Percentiles rank a stretch among this genome's conserved stretches.
These are phyloP conservation scores for Drosophila koepferae DNA, from an alignment of 2,888 invertebrate species.

Conservation along the genomic window DNA sequence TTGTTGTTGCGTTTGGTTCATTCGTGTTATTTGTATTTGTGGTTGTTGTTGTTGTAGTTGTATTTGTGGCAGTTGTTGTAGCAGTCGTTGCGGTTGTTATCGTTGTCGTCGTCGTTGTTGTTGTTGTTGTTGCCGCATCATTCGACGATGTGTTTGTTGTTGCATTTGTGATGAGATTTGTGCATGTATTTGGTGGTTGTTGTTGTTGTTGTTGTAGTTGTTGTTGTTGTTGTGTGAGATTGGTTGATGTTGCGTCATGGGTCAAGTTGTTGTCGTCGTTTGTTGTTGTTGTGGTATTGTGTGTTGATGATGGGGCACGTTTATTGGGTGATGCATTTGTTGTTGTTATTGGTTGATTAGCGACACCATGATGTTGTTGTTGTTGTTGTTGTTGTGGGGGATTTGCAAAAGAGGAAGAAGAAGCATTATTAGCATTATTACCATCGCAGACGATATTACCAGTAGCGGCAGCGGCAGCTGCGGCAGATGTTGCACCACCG, in stretches of 20 bases:
- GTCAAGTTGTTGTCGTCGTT: constrained; percentile 75
- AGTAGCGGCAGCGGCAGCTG: constrained; percentile 83
- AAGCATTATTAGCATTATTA: constrained; percentile 87
- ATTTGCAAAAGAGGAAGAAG: constrained; percentile 88
- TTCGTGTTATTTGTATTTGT: constrained; percentile 63
- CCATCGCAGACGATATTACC: constrained; percentile 86
- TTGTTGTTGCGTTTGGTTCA: constrained; percentile 76
- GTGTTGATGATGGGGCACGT: constrained; percentile 79
- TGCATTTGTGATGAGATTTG: constrained; percentile 79
- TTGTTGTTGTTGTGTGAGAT: constrained; percentile 51
- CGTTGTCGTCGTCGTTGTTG: constrained; percentile 54
- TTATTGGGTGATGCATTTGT: constrained; percentile 70
- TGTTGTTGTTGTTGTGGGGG: constrained; percentile 84
- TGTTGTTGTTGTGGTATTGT: constrained; percentile 71
- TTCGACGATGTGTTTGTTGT: constrained; percentile 83
- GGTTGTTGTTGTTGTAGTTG: constrained; percentile 56
- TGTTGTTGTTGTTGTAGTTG: constrained; percentile 80
- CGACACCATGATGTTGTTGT: constrained; percentile 84
- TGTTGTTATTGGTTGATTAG: constrained; percentile 66
- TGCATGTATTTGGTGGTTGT: constrained; percentile 83
- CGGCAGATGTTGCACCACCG: constrained; percentile 67
- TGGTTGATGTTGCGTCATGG: constrained; percentile 77
- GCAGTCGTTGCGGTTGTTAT: constrained; percentile 64
- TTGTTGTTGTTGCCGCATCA: constrained; percentile 72
- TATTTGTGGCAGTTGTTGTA: constrained; percentile 64